phyloP scores from a whole-genome alignment of 2,113 vertebrate species.

The Mellivora capensis region DNA sequence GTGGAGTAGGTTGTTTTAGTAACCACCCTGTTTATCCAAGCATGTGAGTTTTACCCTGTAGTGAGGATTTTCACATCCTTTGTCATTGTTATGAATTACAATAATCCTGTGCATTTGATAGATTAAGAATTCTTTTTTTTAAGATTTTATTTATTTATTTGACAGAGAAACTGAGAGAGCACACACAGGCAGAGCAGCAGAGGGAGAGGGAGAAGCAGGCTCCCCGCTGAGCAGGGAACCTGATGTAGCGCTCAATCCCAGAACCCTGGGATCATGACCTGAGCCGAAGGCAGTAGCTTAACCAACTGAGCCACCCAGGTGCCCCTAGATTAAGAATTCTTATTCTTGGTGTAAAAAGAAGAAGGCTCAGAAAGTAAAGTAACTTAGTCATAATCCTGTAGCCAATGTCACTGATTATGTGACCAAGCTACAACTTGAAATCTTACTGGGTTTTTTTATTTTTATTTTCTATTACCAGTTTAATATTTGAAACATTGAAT shows the following conservation, averaged over 20 bases:
- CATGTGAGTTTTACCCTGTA: background rate
- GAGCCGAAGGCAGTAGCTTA: too few species aligned
- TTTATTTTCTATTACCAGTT: background rate
- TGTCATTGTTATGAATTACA: background rate
- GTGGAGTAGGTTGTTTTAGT: background rate
- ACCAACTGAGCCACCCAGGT: too few species aligned
- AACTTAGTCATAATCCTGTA: background rate
- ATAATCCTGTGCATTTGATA: background rate
- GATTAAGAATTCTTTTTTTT: background rate
- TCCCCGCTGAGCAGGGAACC: too few species aligned
- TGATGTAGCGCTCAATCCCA: too few species aligned
- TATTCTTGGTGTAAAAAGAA: background rate
- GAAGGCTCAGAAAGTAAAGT: background rate
- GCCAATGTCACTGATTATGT: background rate
- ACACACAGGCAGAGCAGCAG: too few species aligned
- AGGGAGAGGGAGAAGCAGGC: too few species aligned
- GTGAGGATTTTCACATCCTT: background rate
- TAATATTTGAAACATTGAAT: background rate
- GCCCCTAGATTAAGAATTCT: background rate
- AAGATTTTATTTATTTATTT: too few species aligned
- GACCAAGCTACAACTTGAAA: background rate
- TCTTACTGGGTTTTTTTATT: background rate
- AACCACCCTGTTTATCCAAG: background rate
- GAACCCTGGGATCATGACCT: too few species aligned
- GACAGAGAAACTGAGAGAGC: too few species aligned